These are phyloP conservation scores for Emydocephalus ijimae DNA, from an alignment of 2,113 vertebrate genomes.

Conservation along the genomic window DNA sequence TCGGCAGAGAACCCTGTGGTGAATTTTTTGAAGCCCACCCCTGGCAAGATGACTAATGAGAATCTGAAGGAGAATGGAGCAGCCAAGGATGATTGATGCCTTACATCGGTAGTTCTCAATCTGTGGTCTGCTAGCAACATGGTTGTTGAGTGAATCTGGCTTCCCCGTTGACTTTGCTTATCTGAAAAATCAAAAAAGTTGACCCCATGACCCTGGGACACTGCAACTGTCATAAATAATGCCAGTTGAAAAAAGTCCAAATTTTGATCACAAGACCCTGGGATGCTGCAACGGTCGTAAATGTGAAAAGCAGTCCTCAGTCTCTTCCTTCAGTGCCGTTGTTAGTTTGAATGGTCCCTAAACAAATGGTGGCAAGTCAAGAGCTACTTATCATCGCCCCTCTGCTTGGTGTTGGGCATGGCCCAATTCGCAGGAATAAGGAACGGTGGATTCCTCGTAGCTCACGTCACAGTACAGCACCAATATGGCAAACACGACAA, in stretches of 20 bases:
- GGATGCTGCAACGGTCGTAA: background rate
- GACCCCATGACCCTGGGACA: background rate
- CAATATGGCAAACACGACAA: background rate
- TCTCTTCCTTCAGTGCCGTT: background rate
- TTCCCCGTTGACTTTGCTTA: background rate
- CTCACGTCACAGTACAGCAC: background rate
- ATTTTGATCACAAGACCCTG: background rate
- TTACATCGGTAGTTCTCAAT: background rate
- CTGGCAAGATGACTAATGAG: background rate
- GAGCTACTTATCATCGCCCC: background rate
- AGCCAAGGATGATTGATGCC: background rate
- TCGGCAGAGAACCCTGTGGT: no score
- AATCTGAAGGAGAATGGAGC: background rate
- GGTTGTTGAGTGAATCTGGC: background rate
- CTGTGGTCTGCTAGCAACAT: no score
- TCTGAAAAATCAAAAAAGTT: background rate
- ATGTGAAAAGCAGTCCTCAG: background rate
- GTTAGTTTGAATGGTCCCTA: background rate
- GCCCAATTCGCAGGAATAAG: background rate
- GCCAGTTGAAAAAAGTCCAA: background rate
- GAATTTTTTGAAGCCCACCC: no score
- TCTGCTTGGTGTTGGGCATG: background rate
- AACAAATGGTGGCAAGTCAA: background rate
- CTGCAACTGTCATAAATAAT: background rate
- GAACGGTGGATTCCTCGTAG: background rate